Evolutionary conservation across 1,140 invertebrate species (phyloP).

Genomic region (Apis cerana): DNA sequence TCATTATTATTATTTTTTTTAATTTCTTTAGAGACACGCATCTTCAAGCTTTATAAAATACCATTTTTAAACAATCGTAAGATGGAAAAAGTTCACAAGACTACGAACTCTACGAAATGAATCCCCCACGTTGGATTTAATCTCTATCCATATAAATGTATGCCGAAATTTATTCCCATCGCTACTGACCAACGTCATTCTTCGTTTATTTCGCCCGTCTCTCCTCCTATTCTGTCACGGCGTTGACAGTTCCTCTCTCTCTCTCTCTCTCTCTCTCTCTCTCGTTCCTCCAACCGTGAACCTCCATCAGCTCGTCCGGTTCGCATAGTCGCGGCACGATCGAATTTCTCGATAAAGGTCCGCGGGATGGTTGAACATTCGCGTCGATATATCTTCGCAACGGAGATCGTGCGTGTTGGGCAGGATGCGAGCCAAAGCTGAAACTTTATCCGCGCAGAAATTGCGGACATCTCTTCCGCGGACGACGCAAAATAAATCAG

Average conservation of each 20-base stretch:
- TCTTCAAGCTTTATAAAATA: too few relatives aligned
- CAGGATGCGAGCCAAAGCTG: slow-evolving; percentile 28
- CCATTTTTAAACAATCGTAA: too few relatives aligned
- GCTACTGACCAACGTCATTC: neutral
- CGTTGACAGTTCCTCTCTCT: slow-evolving; percentile 11
- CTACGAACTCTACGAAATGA: too few relatives aligned
- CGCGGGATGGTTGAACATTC: slow-evolving; percentile 32
- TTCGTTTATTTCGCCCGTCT: slow-evolving; percentile 11
- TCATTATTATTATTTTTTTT: too few relatives aligned
- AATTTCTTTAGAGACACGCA: too few relatives aligned
- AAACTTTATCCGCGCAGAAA: slow-evolving; percentile 44
- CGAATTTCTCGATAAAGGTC: slow-evolving; percentile 65
- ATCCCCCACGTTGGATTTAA: neutral
- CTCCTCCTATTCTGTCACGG: slow-evolving; percentile 4
- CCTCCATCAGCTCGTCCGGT: slow-evolving; percentile 40
- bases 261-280: neutral
- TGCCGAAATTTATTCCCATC: neutral
- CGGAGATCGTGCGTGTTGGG: slow-evolving; percentile 30
- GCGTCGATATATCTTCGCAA: slow-evolving; percentile 43
- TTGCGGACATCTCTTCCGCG: slow-evolving; percentile 2
- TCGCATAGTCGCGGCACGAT: slow-evolving; percentile 54
- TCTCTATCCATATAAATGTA: too few relatives aligned
- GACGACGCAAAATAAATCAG: slow-evolving; percentile 7
- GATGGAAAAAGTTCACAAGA: too few relatives aligned
- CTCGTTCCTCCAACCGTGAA: slow-evolving; percentile 35